Percentiles rank a stretch among this genome's conserved stretches.
These are phyloP conservation scores for Neuroterus valhalla DNA, from an alignment of 1,140 invertebrate genomes.

Conservation along the genomic window DNA sequence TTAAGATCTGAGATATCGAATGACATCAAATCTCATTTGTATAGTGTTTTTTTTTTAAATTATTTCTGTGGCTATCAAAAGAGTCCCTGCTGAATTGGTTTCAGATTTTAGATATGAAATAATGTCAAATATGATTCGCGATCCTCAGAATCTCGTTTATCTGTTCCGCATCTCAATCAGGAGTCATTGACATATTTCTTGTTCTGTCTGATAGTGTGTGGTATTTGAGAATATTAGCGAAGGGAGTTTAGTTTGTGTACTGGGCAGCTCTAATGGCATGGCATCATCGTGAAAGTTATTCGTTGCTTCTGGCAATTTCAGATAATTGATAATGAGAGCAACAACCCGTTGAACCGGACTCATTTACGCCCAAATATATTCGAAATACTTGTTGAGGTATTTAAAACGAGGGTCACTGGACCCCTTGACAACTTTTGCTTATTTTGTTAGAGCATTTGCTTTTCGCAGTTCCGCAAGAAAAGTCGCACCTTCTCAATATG, in stretches of 20 bases:
- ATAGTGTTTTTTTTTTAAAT: too few species aligned
- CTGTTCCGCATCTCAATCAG: neutral
- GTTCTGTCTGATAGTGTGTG: neutral
- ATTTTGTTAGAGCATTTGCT: neutral
- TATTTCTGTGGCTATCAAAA: neutral
- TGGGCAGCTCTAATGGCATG: slow-evolving; percentile 32
- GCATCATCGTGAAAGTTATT: slow-evolving; percentile 12
- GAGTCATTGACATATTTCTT: neutral
- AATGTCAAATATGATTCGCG: neutral
- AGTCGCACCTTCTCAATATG: too few species aligned
- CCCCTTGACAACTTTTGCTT: neutral
- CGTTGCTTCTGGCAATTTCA: slow-evolving; percentile 44
- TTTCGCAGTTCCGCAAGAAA: neutral
- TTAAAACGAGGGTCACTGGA: slow-evolving; percentile 27
- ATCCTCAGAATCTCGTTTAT: neutral
- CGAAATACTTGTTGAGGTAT: slow-evolving; percentile 32
- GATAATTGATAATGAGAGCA: slow-evolving; percentile 59
- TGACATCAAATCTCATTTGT: too few species aligned
- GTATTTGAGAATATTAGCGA: slow-evolving; percentile 1
- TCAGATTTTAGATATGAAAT: neutral
- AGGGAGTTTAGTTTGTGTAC: neutral
- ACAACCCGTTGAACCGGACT: slow-evolving; percentile 66
- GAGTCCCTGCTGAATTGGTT: neutral
- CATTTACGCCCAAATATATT: slow-evolving; percentile 57
- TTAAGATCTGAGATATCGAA: too few species aligned